Conservation (phyloP, 64 coral and sea anemone genomes). For the Montipora efflorescens region DNA sequence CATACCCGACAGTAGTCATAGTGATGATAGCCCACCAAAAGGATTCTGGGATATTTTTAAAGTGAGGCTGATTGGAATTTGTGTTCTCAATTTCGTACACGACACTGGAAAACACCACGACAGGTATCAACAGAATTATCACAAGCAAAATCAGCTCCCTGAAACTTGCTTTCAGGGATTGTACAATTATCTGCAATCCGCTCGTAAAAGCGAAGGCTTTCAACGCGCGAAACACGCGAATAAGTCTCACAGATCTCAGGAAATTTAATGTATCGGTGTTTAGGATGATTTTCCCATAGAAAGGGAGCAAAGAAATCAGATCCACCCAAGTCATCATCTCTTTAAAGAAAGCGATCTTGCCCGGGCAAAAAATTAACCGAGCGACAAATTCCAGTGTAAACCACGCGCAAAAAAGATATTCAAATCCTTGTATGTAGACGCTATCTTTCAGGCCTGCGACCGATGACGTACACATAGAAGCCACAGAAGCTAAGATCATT, state of each 20-base stretch:
- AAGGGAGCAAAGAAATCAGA: constrained; percentile 80
- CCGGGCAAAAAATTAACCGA: constrained; percentile 78
- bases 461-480: constrained; percentile 58
- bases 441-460: not conserved
- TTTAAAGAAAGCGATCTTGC: constrained; percentile 70
- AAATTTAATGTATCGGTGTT: not conserved
- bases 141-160: constrained; percentile 78
- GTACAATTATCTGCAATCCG: constrained; percentile 92
- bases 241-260: constrained; percentile 77
- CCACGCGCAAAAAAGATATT: constrained; percentile 85
- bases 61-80: constrained; percentile 5
- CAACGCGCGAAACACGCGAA: constrained; percentile 82
- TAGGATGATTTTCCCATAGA: constrained; percentile 63
- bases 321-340: constrained; percentile 92
- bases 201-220: constrained; percentile 88
- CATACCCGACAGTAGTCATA: constrained; percentile 92
- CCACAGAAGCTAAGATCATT: constrained; percentile 83
- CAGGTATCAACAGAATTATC: constrained; percentile 85
- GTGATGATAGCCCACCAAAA: constrained; percentile 98
- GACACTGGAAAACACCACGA: constrained; percentile 87
- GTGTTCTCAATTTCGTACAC: constrained; percentile 78
- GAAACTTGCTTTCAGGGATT: constrained; percentile 91
- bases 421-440: constrained; percentile 19
- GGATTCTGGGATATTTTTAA: constrained; percentile 76
- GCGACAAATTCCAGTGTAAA: constrained; percentile 78